These are phyloP conservation scores for Asarcornis scutulata DNA, from an alignment of 2,113 vertebrate species.

Conservation along the genomic window DNA sequence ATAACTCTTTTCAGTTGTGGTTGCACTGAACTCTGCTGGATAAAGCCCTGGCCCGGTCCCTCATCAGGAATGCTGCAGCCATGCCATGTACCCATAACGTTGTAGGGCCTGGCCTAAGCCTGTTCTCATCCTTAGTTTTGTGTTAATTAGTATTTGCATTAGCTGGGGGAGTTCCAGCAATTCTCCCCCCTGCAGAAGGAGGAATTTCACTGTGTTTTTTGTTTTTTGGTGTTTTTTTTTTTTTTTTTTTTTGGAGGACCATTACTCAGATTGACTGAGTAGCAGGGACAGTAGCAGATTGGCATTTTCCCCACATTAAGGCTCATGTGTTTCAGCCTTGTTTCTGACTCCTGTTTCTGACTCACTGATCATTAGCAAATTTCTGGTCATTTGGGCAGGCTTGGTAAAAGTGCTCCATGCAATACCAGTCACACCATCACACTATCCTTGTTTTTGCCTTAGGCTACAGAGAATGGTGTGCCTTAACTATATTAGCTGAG, in stretches of 20 bases:
- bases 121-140: neutral
- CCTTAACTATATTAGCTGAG: neutral
- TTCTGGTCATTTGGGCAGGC: neutral
- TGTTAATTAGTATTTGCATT: neutral
- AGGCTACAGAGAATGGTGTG: neutral
- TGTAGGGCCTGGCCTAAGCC: neutral
- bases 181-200: neutral
- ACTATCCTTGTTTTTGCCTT: neutral
- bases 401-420: accelerated
- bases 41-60: neutral
- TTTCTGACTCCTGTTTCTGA: neutral
- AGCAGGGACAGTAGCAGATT: neutral
- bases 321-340: neutral
- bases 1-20: neutral
- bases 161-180: neutral
- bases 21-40: neutral
- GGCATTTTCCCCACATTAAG: neutral
- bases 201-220: neutral
- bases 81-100: accelerated
- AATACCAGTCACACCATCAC: neutral
- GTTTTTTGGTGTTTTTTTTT: no score
- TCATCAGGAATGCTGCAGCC: neutral
- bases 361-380: neutral
- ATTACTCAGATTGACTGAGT: neutral
- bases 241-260: neutral